These are phyloP conservation scores for Andricus quercusramuli DNA, from an alignment of 2,888 invertebrate genomes.

Conservation along the genomic window DNA sequence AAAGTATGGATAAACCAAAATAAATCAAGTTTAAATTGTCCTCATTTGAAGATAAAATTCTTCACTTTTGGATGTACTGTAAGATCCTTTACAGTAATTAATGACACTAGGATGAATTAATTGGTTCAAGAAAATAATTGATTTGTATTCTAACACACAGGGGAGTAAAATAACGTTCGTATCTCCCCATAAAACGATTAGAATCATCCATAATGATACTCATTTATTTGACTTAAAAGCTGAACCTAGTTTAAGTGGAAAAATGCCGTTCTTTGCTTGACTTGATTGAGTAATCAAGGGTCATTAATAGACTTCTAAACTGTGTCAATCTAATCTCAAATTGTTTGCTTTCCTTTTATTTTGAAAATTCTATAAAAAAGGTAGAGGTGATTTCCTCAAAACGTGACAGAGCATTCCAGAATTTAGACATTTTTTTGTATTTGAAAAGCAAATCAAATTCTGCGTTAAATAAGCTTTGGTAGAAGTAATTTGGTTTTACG, in stretches of 20 bases:
- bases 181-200: background rate
- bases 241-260: conserved; percentile 16
- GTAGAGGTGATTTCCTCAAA: too few relatives aligned
- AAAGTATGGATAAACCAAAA: background rate
- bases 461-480: too few relatives aligned
- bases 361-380: too few relatives aligned
- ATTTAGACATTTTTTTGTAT: too few relatives aligned
- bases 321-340: background rate
- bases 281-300: background rate
- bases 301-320: conserved; percentile 8
- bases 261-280: conserved; percentile 13
- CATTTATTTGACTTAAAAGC: conserved; percentile 40
- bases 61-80: background rate
- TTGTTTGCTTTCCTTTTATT: background rate
- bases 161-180: background rate
- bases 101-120: background rate
- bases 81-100: background rate
- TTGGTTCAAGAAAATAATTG: conserved; percentile 1
- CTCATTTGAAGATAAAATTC: background rate
- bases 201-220: conserved; percentile 33
- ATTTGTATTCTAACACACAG: conserved; percentile 3
- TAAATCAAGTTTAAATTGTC: background rate
- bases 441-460: too few relatives aligned
- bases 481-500: too few relatives aligned
- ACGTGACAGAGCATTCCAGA: too few relatives aligned